These are phyloP conservation scores for Standfussiana lucernea DNA, from an alignment of 2,888 invertebrate genomes.

Conservation along the genomic window DNA sequence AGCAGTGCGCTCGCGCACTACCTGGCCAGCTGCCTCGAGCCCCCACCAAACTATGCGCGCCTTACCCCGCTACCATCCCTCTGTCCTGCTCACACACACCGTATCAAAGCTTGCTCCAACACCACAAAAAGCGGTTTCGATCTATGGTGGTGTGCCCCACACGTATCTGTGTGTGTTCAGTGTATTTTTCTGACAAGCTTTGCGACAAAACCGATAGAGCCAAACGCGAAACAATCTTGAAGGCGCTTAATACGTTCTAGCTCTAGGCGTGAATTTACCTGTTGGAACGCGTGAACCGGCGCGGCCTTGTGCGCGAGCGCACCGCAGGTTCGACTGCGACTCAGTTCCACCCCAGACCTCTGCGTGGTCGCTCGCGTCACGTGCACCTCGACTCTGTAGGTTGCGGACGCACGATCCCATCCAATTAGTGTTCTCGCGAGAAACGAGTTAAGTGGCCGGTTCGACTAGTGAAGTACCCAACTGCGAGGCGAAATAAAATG, in stretches of 20 bases:
- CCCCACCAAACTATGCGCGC: conserved; percentile 84
- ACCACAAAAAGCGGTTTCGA: conserved; percentile 89
- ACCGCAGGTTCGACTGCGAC: conserved; percentile 87
- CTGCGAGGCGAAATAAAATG: conserved; percentile 80
- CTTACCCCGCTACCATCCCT: conserved; percentile 84
- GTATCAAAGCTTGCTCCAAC: conserved; percentile 83
- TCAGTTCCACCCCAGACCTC: conserved; percentile 90
- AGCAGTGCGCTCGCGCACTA: conserved; percentile 87
- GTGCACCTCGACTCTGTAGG: conserved; percentile 76
- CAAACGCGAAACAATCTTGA: conserved; percentile 77
- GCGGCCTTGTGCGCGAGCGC: conserved; percentile 92
- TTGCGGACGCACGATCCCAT: conserved; percentile 85
- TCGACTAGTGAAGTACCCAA: conserved; percentile 84
- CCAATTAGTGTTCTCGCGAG: conserved; percentile 90
- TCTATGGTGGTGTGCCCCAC: conserved; percentile 79
- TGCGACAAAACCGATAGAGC: conserved; percentile 78
- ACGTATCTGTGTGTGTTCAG: conserved; percentile 82
- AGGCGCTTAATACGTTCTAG: conserved; percentile 83
- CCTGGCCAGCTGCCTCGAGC: conserved; percentile 89
- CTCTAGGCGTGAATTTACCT: conserved; percentile 86
- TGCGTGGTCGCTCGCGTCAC: conserved; percentile 85
- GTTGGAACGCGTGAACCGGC: conserved; percentile 91
- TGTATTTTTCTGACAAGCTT: conserved; percentile 89
- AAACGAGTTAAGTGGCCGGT: conserved; percentile 90
- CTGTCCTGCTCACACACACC: conserved; percentile 84